These are phyloP conservation scores for Chaetodon auriga DNA, from an alignment of 2,113 vertebrate genomes.

Conservation along the genomic window DNA sequence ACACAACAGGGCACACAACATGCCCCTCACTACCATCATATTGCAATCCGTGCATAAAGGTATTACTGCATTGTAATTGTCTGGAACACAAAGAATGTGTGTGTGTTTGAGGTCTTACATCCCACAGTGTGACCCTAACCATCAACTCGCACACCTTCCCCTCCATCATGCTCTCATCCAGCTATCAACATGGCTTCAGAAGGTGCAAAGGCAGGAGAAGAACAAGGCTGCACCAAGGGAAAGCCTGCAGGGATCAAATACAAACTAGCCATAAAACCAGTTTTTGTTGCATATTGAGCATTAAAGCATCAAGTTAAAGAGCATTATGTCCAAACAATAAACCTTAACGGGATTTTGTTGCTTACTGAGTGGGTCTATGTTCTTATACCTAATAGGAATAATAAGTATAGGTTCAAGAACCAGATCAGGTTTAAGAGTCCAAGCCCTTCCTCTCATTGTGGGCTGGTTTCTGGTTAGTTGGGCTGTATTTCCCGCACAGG, in stretches of 20 bases:
- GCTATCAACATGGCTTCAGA: slow-evolving; percentile 52
- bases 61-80: background rate
- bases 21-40: background rate
- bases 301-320: background rate
- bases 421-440: slow-evolving; percentile 17
- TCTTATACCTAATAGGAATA: background rate
- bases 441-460: slow-evolving; percentile 19
- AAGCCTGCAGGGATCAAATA: background rate
- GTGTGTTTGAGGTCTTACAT: slow-evolving; percentile 62
- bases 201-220: slow-evolving; percentile 39
- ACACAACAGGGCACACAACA: background rate
- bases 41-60: background rate
- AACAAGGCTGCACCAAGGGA: slow-evolving; percentile 14
- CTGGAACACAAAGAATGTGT: slow-evolving; percentile 10
- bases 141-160: slow-evolving; percentile 42
- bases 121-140: slow-evolving; percentile 64
- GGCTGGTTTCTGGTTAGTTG: slow-evolving; percentile 34
- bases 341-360: background rate
- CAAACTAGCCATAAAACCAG: background rate
- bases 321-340: background rate
- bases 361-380: background rate
- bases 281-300: background rate
- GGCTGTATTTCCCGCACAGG: slow-evolving; percentile 67
- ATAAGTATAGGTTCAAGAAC: background rate
- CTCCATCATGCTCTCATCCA: slow-evolving; percentile 71